Evolutionary conservation across 2,888 invertebrate species (phyloP), one percentile per base, ranked within the genome.

Genomic region (Serripes groenlandicus): DNA sequence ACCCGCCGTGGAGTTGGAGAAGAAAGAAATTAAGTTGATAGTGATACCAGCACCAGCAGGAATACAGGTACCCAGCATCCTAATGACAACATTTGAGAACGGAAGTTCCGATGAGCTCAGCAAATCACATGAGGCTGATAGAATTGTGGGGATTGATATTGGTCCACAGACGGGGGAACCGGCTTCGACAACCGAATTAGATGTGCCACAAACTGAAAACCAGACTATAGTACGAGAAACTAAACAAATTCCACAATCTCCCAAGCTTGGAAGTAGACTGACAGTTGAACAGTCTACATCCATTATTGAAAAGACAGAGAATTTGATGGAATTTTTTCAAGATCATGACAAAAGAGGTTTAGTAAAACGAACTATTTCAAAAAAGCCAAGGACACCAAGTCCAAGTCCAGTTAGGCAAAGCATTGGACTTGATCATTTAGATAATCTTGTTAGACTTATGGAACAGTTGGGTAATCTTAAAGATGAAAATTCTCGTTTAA

Each of bases 391-490:
- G 64, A 88, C 91, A 69, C 90, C 91, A 30, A 91, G 91, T 83
- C 90, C 91, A n/a, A 90, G 90, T 79, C 81, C 86, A 69, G 69
- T 91, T 58, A 76, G 91, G 81, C 89, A 92, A 75, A 92, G 91
- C 74, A 88, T 92, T 56, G 95, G 95, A 3, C 96, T 98, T 83
- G 97, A 97, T 91, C 97, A 98, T 91, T 94, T 98, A 70, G 97
- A 97, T 88, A 97, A 97, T 89, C 95, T 98, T 9, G 96, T 97
- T 89, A 96, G 96, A 81, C 94, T 98, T 42, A 96, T 98, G 94
- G 97, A 97, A 91, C 97, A 97, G 91, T 96, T 97, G 86, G 95
- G 97, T 7, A 96, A 96, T 58, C 94, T 97, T 52, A 96, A 96
- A 86, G 96, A 97, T 90, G 96, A 97, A 86, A 97, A 97, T 93